Base-by-base conservation (phyloP, 2,113 vertebrate genomes). In the Tetrao urogallus region DNA sequence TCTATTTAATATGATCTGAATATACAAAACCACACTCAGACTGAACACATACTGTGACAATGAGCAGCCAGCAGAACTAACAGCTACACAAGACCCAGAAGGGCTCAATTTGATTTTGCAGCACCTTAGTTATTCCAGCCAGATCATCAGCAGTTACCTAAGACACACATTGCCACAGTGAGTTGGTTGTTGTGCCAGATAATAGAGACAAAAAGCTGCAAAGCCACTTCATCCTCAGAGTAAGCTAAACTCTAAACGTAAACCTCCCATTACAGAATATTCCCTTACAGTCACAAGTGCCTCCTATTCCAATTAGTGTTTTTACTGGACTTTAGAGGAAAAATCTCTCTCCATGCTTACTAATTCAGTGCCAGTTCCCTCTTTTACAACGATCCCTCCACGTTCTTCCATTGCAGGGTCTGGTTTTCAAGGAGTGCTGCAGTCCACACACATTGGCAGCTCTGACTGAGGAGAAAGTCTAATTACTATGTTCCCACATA, bases 221-320 rank as follows among this genome's bases (percentile, higher is more conserved):
- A 89, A 91, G 24, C 4, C 2, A 66, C 48, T 89, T 92, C 13
- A 42, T n/a, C 93, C 76, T 50, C 45, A 82, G 90, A 75, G 50
- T 4, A 56, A 64, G 70, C 40, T 74, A 93, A 82, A 64, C 54
- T 43, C 82, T 92, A 94, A 89, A 87, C 57, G 82, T 63, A 89
- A 91, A 74, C 25, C n/a, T 89, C n/a, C 27, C 75, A 82, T 14
- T 42, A 38, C 48, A 69, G 40, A 21, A 75, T 78, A 91, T 87
- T 94, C 48, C 88, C 72, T 79, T 72, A 89, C 30, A n/a, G 50
- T 61, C 2, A 1, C 58, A 89, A 85, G 38, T 30, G 63, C 42
- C 67, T 89, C 67, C 58, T 58, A 28, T 65, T 87, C 50, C 67
- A 90, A 69, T 63, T 82, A 85, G 14, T 0, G 2, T 36, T 79